These are phyloP conservation scores for Alsophila aescularia DNA, from an alignment of 2,888 invertebrate species.

Conservation along the genomic window DNA sequence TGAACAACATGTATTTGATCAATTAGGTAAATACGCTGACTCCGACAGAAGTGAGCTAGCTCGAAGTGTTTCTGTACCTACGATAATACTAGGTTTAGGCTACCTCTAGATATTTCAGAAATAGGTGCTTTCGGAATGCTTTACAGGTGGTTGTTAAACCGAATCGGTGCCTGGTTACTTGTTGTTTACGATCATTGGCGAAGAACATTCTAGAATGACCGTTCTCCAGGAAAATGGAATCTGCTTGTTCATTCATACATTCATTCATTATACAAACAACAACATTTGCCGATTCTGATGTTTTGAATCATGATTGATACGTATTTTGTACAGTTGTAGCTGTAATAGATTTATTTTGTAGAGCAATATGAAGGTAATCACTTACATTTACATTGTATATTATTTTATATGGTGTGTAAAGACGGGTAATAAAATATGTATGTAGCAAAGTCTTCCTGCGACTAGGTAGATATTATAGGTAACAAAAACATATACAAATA, in stretches of 20 bases:
- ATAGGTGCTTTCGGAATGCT: constrained; percentile 19
- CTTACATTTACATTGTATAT: too few species aligned
- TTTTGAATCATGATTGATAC: too few species aligned
- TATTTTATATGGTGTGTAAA: too few species aligned
- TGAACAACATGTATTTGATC: constrained; percentile 83
- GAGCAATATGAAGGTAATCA: too few species aligned
- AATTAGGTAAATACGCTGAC: constrained; percentile 84
- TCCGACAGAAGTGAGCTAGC: constrained; percentile 74
- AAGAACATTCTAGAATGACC: not conserved
- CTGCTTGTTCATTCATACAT: not conserved
- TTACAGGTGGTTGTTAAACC: constrained; percentile 23
- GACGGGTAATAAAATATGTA: too few species aligned
- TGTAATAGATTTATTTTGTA: too few species aligned
- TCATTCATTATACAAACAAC: too few species aligned
- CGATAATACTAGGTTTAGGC: constrained; percentile 66
- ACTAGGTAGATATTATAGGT: too few species aligned
- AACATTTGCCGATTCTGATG: too few species aligned
- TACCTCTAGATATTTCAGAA: constrained; percentile 52
- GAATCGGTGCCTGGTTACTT: constrained; percentile 7
- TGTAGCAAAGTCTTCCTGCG: too few species aligned
- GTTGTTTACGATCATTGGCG: not conserved
- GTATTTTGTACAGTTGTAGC: too few species aligned
- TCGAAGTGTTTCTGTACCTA: constrained; percentile 73
- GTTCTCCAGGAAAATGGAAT: not conserved
- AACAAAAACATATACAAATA: too few species aligned